A percentile compares a stretch with the other conserved stretches of the same genome.
Evolutionary conservation across 1,140 invertebrate species (phyloP).

Genomic region (Drosophila micromelanica): DNA sequence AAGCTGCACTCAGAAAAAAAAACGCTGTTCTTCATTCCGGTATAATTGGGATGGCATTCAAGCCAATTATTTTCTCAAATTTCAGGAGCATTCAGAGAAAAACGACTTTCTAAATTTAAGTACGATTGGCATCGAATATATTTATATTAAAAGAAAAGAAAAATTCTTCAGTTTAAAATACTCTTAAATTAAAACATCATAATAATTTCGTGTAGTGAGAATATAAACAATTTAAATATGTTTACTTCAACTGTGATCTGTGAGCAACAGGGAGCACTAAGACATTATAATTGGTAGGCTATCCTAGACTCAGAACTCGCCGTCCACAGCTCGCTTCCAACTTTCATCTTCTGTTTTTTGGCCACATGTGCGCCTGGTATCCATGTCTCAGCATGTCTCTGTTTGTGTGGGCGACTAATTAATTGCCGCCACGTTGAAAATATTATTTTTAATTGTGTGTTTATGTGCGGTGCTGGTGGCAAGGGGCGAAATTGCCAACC

Average conservation of each 20-base stretch:
- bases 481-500: constrained; percentile 10
- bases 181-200: too few species aligned
- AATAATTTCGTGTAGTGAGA: not conserved
- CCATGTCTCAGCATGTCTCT: not conserved
- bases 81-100: too few species aligned
- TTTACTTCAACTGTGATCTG: not conserved
- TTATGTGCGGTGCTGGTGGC: constrained; percentile 51
- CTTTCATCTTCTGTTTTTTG: constrained; percentile 12
- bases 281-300: constrained; percentile 1
- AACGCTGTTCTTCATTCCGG: too few species aligned
- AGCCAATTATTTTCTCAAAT: too few species aligned
- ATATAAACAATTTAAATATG: constrained; percentile 1
- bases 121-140: too few species aligned
- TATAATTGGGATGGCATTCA: too few species aligned
- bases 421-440: constrained; percentile 82
- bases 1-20: constrained; percentile 4
- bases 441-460: constrained; percentile 84
- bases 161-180: too few species aligned
- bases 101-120: too few species aligned
- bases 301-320: too few species aligned
- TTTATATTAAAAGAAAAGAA: too few species aligned
- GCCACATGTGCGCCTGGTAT: constrained; percentile 18
- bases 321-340: constrained; percentile 1
- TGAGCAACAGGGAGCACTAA: not conserved
- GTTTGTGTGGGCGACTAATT: constrained; percentile 62